These are phyloP conservation scores for Yponomeuta plumbellus DNA, from an alignment of 2,888 invertebrate species.

Conservation along the genomic window DNA sequence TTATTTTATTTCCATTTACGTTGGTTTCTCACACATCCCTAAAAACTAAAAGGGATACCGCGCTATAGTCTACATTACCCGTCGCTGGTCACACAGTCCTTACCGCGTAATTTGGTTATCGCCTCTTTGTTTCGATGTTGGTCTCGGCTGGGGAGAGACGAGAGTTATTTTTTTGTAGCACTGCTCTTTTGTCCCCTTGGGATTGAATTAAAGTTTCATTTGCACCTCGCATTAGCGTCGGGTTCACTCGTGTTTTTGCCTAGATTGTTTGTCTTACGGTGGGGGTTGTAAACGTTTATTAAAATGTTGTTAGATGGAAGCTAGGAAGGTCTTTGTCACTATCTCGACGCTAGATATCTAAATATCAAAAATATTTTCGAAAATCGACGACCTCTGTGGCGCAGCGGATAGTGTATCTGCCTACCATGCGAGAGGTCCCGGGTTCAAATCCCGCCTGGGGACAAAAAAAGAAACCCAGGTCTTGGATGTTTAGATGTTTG, in stretches of 20 bases:
- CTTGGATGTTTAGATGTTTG: no score
- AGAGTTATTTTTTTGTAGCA: conserved; percentile 34
- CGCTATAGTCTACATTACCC: conserved; percentile 18
- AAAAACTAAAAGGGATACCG: not conserved
- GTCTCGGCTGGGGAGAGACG: conserved; percentile 21
- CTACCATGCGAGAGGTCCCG: no score
- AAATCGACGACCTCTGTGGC: no score
- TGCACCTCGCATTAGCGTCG: conserved; percentile 4
- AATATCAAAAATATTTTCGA: no score
- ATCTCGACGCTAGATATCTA: no score
- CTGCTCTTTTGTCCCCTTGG: conserved; percentile 25
- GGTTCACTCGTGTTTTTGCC: conserved; percentile 11
- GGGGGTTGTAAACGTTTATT: not conserved
- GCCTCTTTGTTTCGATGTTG: conserved; percentile 48
- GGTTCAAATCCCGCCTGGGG: no score
- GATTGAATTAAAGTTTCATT: conserved; percentile 9
- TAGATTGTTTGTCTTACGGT: not conserved
- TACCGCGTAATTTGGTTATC: conserved; percentile 54
- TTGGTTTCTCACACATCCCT: not conserved
- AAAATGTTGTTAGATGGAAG: no score
- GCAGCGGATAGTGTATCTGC: no score
- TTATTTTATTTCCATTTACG: not conserved
- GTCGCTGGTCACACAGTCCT: conserved; percentile 21
- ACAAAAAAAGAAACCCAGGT: no score
- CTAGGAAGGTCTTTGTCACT: no score